Base-by-base conservation (phyloP, 2,888 invertebrate species). In the Drosophila gaucha region DNA sequence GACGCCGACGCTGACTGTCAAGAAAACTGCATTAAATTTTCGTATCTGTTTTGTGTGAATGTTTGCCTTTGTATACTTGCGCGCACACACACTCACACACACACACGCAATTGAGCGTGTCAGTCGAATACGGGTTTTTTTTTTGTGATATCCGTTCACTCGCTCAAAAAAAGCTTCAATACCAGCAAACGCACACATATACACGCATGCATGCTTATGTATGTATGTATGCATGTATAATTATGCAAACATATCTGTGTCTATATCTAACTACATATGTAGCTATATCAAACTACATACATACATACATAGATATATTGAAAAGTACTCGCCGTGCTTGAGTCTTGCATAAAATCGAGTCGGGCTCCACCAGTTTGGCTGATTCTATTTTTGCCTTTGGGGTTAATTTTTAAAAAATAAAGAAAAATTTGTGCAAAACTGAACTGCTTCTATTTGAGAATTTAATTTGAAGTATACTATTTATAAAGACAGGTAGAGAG, bases 1-100 rank as follows among this genome's bases (percentile, higher is more conserved):
- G 35, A 56, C 78, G 67, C 51, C 41, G 46, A 50, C 74, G 46
- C 39, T 35, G 47, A 10, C 69, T 41, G 62, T 82, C 62, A 72
- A 85, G 83, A 87, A 87, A 82, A 82, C 68, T 82, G 80, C 88
- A 82, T 82, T 78, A 85, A 67, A 78, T 82, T 85, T 85, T 87
- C 67, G 78, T 84, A 74, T 74, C 55, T 76, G 50, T 41, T 58
- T 51, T 69, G 63, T 57, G 50, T 67, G 51, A 38, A 20, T 56
- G 59, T 30, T 9, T 69, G 22, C 44, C 12, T 52, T 22, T 57
- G 26, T 44, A 26, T 41, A 46, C 44, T 10, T 35, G 28, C 30
- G 50, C 24, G 18, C 12, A 33, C 22, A 49, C 33, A 30, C 35
- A 49, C 2, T 26, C 26, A 55, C 3, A 41, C 2, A 12, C 12